Conservation (phyloP, 1,140 invertebrate genomes). For the Drosophila punjabiensis region DNA sequence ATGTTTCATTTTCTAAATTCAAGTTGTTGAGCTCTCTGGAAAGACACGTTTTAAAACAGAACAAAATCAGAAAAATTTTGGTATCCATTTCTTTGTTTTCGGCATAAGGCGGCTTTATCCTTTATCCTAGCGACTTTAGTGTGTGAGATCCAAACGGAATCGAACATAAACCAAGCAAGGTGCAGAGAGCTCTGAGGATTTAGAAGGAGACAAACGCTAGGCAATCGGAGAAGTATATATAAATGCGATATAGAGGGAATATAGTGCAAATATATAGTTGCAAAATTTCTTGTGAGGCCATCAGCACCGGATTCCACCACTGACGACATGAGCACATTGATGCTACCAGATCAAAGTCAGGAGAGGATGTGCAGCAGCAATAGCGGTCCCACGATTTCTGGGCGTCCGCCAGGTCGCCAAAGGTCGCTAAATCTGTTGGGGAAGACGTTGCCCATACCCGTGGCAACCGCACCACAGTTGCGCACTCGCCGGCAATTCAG, state of each 20-base stretch:
- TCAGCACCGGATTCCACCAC: neutral
- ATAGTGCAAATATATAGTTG: neutral
- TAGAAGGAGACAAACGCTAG: neutral
- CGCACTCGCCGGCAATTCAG: conserved; percentile 45
- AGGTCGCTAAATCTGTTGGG: conserved; percentile 34
- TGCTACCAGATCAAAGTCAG: neutral
- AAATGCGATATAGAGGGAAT: neutral
- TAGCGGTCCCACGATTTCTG: neutral
- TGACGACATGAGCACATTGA: neutral
- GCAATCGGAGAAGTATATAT: neutral
- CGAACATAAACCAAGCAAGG: neutral
- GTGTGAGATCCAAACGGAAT: neutral
- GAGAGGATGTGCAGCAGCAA: neutral
- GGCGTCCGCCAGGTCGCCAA: neutral
- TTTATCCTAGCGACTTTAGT: neutral
- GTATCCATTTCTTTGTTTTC: neutral
- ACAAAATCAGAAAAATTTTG: conserved; percentile 4
- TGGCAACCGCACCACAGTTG: conserved; percentile 43
- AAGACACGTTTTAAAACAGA: conserved; percentile 12
- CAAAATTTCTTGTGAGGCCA: neutral
- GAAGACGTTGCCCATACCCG: conserved; percentile 46
- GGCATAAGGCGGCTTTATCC: neutral
- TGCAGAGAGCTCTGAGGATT: conserved; percentile 4
- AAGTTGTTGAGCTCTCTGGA: conserved; percentile 9
- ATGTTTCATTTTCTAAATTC: neutral